These are phyloP conservation scores for Megalops atlanticus DNA, from an alignment of 2,113 vertebrate genomes.

Conservation along the genomic window DNA sequence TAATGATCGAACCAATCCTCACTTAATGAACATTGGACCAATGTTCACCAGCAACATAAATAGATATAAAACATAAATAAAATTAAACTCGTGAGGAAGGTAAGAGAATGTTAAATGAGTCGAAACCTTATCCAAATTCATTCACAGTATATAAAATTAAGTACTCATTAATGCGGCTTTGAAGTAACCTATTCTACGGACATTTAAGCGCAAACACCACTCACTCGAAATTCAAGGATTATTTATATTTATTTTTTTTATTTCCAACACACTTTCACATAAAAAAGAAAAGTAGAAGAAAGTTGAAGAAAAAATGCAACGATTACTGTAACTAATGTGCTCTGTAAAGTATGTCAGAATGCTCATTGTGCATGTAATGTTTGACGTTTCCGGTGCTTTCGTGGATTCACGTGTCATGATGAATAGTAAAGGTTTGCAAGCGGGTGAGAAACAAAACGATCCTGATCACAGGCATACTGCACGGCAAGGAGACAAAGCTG, in stretches of 20 bases:
- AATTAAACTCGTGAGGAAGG: no score
- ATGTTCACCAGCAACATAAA: background rate
- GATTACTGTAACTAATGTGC: background rate
- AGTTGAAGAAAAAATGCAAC: constrained; percentile 16
- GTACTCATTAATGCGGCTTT: no score
- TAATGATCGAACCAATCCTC: background rate
- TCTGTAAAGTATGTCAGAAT: background rate
- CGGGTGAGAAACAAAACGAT: background rate
- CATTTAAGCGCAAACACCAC: constrained; percentile 8
- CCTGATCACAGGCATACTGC: background rate
- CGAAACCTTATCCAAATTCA: no score
- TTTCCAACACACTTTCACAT: constrained; percentile 40
- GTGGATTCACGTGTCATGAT: background rate
- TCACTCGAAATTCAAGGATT: constrained; percentile 15
- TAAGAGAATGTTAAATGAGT: no score
- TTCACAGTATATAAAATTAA: no score
- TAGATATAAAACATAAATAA: background rate
- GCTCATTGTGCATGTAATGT: constrained; percentile 1
- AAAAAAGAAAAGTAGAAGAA: constrained; percentile 25
- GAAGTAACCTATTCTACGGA: no score
- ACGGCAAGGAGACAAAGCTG: background rate
- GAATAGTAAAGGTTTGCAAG: background rate
- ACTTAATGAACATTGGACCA: no score
- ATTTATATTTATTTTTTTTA: constrained; percentile 34
- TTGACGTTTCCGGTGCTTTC: background rate